A percentile compares a stretch with the other conserved stretches of the same genome.
Evolutionary conservation across 2,888 invertebrate genomes (phyloP).

Genomic region (Spodoptera littoralis): DNA sequence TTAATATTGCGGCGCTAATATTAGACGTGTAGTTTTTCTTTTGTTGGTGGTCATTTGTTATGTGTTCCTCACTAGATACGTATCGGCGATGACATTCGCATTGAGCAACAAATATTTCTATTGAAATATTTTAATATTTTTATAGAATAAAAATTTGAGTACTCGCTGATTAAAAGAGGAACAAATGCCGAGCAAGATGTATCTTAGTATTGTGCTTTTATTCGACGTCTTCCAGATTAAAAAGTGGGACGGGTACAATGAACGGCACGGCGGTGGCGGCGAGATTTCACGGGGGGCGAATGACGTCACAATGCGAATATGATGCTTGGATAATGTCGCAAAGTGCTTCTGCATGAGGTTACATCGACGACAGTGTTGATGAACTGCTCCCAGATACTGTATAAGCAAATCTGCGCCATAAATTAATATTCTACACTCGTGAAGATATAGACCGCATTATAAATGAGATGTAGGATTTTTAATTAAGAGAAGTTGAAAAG

Average conservation of each 20-base stretch:
- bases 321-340: slow-evolving; percentile 71
- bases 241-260: slow-evolving; percentile 84
- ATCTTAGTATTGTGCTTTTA: slow-evolving; percentile 83
- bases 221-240: slow-evolving; percentile 85
- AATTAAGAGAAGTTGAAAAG: slow-evolving; percentile 30
- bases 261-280: slow-evolving; percentile 69
- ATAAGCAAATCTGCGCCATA: slow-evolving; percentile 5
- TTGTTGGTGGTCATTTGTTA: slow-evolving; percentile 63
- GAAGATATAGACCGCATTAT: slow-evolving; percentile 10
- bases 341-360: slow-evolving; percentile 57
- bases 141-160: slow-evolving; percentile 60
- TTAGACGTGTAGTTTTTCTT: slow-evolving; percentile 72
- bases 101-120: slow-evolving; percentile 22
- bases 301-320: slow-evolving; percentile 77
- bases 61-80: slow-evolving; percentile 43
- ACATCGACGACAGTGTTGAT: slow-evolving; percentile 42
- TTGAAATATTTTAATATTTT: slow-evolving; percentile 48
- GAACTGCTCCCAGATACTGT: slow-evolving; percentile 10
- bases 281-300: slow-evolving; percentile 68
- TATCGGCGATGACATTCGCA: slow-evolving; percentile 24
- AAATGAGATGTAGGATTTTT: slow-evolving; percentile 32
- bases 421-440: slow-evolving; percentile 17
- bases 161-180: slow-evolving; percentile 77
- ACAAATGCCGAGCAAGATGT: slow-evolving; percentile 76
- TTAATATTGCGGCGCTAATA: slow-evolving; percentile 73